Base-by-base conservation (phyloP, 2,888 invertebrate genomes). In the Rhingia rostrata region DNA sequence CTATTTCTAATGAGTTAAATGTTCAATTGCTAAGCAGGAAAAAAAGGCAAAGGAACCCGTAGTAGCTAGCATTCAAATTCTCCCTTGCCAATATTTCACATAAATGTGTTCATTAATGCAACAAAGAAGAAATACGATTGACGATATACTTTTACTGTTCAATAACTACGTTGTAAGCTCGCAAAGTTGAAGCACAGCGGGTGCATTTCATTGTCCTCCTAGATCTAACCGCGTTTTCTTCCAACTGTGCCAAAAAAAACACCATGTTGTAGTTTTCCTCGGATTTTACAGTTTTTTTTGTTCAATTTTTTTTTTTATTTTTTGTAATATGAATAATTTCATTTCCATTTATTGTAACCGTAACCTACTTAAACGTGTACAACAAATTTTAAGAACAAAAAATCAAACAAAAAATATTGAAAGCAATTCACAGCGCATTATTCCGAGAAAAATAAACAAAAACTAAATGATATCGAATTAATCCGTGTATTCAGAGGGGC, bases 341-440 rank as follows among this genome's bases (percentile, higher is more conserved):
- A 12, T 56, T 22, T 78, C 67, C 60, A 78, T 78, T 73, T 58
- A 58, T 61, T 73, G 78, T 67, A 61, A 39, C 61, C 73, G 78
- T 67, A 61, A 39, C 61, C 67, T 78, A 69, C 73, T 67, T 61
- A 47, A 77, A 72, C 54, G 51, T 33, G 47, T 69, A 41, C 53
- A 78, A 73, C 66, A 78, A 78, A 67, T 54, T 67, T 49, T 33
- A 51, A 63, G n/a, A 49, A 22, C 32, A 77, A 60, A 41, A 43
- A 30, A 51, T 43, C 58, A 43, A 51, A 54, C 35, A 45, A 63
- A 51, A 5, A 72, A 7, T 35, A 47, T 54, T 77, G 41, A 53
- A 75, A 83, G 73, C 73, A 73, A 83, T 78, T 83, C 78, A 83
- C 83, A 83, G 83, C 83, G 66, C 83, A 45, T 73, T 69, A 67